A percentile compares a stretch with the other conserved stretches of the same genome.
These are phyloP conservation scores for Sebastes steindachneri DNA, from an alignment of 2,797 vertebrate species.

Conservation along the genomic window DNA sequence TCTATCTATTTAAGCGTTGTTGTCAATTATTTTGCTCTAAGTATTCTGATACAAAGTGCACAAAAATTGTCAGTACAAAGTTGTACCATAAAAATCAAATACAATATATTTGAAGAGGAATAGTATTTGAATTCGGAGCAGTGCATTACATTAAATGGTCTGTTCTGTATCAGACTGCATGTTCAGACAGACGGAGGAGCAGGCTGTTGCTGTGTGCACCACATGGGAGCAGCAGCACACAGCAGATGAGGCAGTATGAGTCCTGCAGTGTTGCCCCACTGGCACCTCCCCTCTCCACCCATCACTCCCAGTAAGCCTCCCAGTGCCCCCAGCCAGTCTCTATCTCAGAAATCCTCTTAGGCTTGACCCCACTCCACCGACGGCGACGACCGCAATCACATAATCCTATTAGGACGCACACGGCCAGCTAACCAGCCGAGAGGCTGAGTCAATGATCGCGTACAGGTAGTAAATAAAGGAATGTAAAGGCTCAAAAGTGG, in stretches of 20 bases:
- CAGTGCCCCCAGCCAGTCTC: conserved; percentile 14
- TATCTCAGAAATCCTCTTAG: conserved; percentile 68
- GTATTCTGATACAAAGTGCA: neutral
- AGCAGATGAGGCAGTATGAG: conserved; percentile 1
- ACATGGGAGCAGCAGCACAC: conserved; percentile 70
- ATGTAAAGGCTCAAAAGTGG: neutral
- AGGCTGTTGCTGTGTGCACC: conserved; percentile 23
- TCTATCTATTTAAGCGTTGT: neutral
- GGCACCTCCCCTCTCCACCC: conserved; percentile 25
- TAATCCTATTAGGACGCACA: conserved; percentile 65
- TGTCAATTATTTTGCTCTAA: neutral
- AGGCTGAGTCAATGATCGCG: conserved; percentile 7
- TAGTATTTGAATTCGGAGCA: neutral
- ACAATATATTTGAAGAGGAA: neutral
- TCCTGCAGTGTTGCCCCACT: neutral
- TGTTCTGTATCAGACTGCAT: neutral
- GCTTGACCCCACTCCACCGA: conserved; percentile 49
- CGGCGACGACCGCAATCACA: conserved; percentile 36
- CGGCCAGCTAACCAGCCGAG: conserved; percentile 12
- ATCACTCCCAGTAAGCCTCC: conserved; percentile 32
- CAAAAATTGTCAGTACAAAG: neutral
- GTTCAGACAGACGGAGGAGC: neutral
- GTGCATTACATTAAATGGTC: neutral
- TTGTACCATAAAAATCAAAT: neutral
- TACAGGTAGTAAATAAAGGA: conserved; percentile 6